These are phyloP conservation scores for Eclectus roratus DNA, from an alignment of 2,113 vertebrate genomes.

Conservation along the genomic window DNA sequence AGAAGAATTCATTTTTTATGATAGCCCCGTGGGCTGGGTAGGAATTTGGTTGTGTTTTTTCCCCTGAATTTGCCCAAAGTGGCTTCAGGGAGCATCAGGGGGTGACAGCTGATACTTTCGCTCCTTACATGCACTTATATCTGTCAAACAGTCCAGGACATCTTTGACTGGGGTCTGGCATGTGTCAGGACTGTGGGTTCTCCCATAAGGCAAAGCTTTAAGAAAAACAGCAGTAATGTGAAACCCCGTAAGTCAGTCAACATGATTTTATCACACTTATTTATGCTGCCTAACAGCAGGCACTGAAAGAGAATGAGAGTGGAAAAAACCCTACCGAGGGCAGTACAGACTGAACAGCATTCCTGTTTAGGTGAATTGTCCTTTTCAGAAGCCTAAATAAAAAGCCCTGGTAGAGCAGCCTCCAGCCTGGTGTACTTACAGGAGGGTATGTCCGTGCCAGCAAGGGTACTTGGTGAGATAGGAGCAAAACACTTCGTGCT, in stretches of 20 bases:
- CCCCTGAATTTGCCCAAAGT: neutral
- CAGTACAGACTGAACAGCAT: neutral
- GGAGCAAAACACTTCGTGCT: neutral
- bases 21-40: accelerated
- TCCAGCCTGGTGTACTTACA: neutral
- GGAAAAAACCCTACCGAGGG: neutral
- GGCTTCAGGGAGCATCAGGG: neutral
- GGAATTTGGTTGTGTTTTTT: neutral
- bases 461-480: accelerated
- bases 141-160: neutral
- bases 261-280: accelerated
- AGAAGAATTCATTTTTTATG: neutral
- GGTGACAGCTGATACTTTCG: neutral
- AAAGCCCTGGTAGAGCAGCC: neutral
- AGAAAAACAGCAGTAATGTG: neutral
- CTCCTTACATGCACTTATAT: neutral
- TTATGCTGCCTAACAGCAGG: neutral
- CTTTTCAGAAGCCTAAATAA: neutral
- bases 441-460: too few species aligned
- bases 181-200: accelerated
- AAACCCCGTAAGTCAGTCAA: neutral
- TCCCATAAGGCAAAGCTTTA: neutral
- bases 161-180: neutral
- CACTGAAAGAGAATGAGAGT: neutral
- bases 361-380: neutral